These are phyloP conservation scores for Carabus problematicus DNA, from an alignment of 2,888 invertebrate genomes.

Conservation along the genomic window DNA sequence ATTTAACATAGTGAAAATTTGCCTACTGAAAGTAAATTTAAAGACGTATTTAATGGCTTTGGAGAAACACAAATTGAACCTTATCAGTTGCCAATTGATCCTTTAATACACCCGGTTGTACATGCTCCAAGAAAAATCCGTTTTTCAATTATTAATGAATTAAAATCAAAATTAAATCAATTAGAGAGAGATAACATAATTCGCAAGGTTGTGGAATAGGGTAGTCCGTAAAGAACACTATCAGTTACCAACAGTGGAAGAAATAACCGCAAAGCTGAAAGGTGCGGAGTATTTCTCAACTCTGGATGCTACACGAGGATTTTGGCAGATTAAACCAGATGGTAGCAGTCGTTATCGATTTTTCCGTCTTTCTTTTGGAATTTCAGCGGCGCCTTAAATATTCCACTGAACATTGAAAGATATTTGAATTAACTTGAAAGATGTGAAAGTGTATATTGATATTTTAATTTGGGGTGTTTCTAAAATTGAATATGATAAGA, in stretches of 20 bases:
- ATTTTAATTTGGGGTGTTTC: slow-evolving; percentile 47
- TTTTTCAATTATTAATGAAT: not conserved
- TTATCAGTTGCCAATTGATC: not conserved
- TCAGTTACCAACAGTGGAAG: slow-evolving; percentile 43
- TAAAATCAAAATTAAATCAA: not conserved
- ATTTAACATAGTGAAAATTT: not conserved
- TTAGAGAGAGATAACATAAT: not conserved
- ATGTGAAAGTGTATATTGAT: slow-evolving; percentile 49
- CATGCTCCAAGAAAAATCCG: not conserved
- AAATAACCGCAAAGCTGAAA: slow-evolving; percentile 46
- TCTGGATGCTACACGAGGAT: slow-evolving; percentile 47
- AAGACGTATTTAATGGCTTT: not conserved
- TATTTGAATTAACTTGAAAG: slow-evolving; percentile 44
- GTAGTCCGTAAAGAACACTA: slow-evolving; percentile 46
- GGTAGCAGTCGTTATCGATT: slow-evolving; percentile 47
- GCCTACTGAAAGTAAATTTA: not conserved
- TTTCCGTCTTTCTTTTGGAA: slow-evolving; percentile 47
- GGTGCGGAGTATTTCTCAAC: slow-evolving; percentile 46
- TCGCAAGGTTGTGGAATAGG: slow-evolving; percentile 41
- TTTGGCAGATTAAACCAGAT: slow-evolving; percentile 47
- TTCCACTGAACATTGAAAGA: slow-evolving; percentile 43
- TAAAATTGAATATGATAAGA: slow-evolving; percentile 47
- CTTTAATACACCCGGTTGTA: not conserved
- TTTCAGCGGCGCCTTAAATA: slow-evolving; percentile 43
- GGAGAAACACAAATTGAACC: not conserved